A percentile compares a stretch with the other conserved stretches of the same genome.
phyloP scores from a whole-genome alignment of 2,888 invertebrate genomes.

The Meghimatium bilineatum region DNA sequence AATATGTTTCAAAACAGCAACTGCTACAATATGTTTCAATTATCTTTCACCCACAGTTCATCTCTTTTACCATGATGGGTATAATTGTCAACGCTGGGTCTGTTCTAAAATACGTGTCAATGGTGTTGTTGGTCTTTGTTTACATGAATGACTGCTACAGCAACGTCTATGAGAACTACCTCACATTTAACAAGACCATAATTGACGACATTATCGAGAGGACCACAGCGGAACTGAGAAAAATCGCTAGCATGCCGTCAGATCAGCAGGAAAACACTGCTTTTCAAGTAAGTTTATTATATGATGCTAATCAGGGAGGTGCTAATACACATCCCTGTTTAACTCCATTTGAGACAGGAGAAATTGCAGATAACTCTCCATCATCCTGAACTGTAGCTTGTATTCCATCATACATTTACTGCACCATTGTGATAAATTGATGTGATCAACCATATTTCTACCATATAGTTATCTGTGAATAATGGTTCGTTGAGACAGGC shows the following conservation, averaged over 20 bases:
- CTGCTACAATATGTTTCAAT: too few species aligned
- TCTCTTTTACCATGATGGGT: conserved; percentile 75
- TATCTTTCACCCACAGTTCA: conserved; percentile 41
- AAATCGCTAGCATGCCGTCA: conserved; percentile 68
- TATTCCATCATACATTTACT: too few species aligned
- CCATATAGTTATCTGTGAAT: too few species aligned
- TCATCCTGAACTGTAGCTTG: too few species aligned
- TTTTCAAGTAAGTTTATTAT: conserved; percentile 60
- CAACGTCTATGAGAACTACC: conserved; percentile 75
- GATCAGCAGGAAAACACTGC: conserved; percentile 72
- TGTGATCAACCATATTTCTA: too few species aligned
- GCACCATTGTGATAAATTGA: too few species aligned
- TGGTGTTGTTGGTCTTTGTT: conserved; percentile 71
- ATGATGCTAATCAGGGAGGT: too few species aligned
- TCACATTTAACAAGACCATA: conserved; percentile 73
- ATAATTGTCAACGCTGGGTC: conserved; percentile 74
- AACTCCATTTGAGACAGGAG: too few species aligned
- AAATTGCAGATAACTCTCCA: too few species aligned
- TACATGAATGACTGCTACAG: conserved; percentile 76
- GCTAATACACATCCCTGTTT: too few species aligned
- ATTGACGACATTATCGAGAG: conserved; percentile 72
- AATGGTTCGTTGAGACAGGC: too few species aligned
- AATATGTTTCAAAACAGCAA: too few species aligned
- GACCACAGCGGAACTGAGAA: conserved; percentile 71
- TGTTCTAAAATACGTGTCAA: conserved; percentile 71